Percentiles rank a stretch among this genome's conserved stretches.
Evolutionary conservation across 1,140 invertebrate species (phyloP).

Genomic region (Cherax destructor): DNA sequence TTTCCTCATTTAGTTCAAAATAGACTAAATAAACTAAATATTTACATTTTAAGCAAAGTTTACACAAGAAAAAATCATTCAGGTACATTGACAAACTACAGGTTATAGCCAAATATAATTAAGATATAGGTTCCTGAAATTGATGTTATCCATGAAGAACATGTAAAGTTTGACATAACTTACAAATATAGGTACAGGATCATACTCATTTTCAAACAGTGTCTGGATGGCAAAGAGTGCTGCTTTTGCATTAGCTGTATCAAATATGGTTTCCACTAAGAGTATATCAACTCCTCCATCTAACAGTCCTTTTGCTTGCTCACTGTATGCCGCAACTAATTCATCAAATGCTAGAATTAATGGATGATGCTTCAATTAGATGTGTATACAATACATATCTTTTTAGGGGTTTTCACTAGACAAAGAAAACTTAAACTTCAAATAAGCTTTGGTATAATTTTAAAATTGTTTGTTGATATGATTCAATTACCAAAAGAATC

Average conservation of each 20-base stretch:
- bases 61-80: neutral
- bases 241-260: slow-evolving; percentile 82
- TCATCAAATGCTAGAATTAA: slow-evolving; percentile 79
- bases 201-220: slow-evolving; percentile 77
- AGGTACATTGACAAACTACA: neutral
- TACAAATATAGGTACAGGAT: slow-evolving; percentile 76
- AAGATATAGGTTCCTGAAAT: neutral
- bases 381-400: neutral
- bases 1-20: too few relatives aligned
- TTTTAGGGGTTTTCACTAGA: too few relatives aligned
- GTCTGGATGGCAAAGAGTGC: slow-evolving; percentile 80
- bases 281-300: slow-evolving; percentile 80
- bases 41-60: neutral
- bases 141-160: neutral
- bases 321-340: slow-evolving; percentile 79
- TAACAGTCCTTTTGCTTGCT: slow-evolving; percentile 79
- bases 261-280: slow-evolving; percentile 82
- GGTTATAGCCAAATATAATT: neutral
- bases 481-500: too few relatives aligned
- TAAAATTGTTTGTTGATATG: too few relatives aligned
- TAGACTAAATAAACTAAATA: too few relatives aligned
- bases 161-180: slow-evolving; percentile 22
- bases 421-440: too few relatives aligned
- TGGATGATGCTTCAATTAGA: neutral
- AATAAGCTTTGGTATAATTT: too few relatives aligned